Base-by-base conservation (phyloP, 2,888 invertebrate genomes). In the Trissonchulus sp. region DNA sequence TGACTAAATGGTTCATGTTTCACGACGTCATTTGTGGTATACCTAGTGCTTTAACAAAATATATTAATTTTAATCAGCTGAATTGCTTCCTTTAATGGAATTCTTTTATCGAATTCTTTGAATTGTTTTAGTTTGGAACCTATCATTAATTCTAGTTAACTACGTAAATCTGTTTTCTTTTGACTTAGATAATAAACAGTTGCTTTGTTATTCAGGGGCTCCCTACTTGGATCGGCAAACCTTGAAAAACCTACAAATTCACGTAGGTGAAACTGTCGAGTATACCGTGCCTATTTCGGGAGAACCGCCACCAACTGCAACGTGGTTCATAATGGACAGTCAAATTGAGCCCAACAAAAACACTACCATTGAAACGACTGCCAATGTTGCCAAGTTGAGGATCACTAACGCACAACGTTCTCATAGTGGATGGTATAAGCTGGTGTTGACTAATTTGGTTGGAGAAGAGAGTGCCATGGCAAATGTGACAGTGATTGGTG, bases 401-500 rank as follows among this genome's bases (percentile, higher is more conserved):
- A 65, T 65, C 18, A 34, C 8, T 8, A 28, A 65, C 68, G 68
- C 68, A 65, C 8, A 65, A 65, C 31, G 68, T 33, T 15, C 15
- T 28, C 8, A 65, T 28, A 65, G 68, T 34, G 68, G 68, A 28
- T 8, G n/a, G 28, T 65, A 65, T 65, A 33, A 15, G 68, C 8
- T 65, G 8, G 18, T 15, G 28, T 65, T 65, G 35, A 65, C 68
- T 15, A 65, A 65, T 28, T 15, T 8, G 8, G 68, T 65, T 8
- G 68, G 68, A 8, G 68, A 65, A 15, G 68, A 65, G 35, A 28
- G 15, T 15, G 31, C 33, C n/a, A 15, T n/a, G 18, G 68, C 68
- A n/a, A 15, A 18, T 30, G 68, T 65, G 18, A 65, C 68, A 15
- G 68, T 65, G 8, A 65, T 65, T 34, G 68, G 68, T 65, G n/a